phyloP scores from a whole-genome alignment of 2,113 vertebrate species.

The Dipodomys stephensi region DNA sequence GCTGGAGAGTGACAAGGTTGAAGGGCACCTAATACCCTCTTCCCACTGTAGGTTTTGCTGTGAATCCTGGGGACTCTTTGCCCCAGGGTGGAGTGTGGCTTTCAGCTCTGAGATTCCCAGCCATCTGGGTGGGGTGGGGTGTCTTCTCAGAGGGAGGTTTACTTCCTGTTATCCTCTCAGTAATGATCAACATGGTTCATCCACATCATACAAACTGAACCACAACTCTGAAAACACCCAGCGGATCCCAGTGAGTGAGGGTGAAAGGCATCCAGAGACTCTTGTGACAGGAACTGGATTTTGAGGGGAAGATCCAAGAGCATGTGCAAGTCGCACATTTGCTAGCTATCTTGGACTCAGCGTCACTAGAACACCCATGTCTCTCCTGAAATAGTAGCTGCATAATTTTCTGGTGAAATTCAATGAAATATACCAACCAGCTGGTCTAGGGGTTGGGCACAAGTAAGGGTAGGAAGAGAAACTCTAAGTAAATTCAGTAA shows the following conservation, averaged over 20 bases:
- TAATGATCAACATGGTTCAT: not conserved
- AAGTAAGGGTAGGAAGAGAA: not conserved
- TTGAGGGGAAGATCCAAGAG: not conserved
- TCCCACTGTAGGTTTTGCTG: not conserved
- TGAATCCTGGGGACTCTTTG: not conserved
- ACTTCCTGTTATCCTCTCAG: not conserved
- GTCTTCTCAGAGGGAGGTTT: too few species aligned
- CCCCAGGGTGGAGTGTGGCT: fast-evolving
- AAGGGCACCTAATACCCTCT: not conserved
- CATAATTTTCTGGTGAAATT: too few species aligned
- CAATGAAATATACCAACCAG: not conserved
- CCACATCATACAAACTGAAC: not conserved
- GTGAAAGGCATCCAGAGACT: not conserved
- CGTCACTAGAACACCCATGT: not conserved
- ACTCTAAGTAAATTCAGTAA: not conserved
- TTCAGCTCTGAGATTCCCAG: not conserved
- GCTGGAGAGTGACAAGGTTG: not conserved
- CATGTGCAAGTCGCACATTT: not conserved
- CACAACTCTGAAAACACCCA: not conserved
- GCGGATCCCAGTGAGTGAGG: not conserved
- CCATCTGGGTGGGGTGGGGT: too few species aligned
- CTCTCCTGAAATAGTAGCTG: not conserved
- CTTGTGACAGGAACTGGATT: not conserved
- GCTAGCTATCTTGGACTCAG: fast-evolving
- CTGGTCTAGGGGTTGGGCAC: not conserved